Base-by-base conservation (phyloP, 2,888 invertebrate genomes). In the Nysson spinosus region DNA sequence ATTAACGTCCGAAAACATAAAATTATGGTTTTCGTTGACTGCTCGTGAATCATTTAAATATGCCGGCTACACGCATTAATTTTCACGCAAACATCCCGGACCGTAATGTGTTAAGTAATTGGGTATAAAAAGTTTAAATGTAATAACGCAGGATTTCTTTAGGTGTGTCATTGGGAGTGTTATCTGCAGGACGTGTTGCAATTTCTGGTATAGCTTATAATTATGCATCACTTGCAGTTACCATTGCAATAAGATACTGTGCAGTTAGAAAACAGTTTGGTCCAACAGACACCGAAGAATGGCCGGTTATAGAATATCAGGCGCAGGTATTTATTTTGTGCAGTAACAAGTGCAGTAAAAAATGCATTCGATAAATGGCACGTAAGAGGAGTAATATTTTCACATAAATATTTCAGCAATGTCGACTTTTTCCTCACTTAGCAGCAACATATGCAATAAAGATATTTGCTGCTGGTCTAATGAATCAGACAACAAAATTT, bases 281-380 rank as follows among this genome's bases (percentile, higher is more conserved):
- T 0, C 93, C 95, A 0, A 90, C 92, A 2, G 89, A 90, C 7
- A 85, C 88, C 1, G 90, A 91, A 51, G 98, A 98, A 86, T 90
- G 92, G 65, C 93, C 97, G 0, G 94, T 98, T 0, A 87, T 98
- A 72, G 97, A 98, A 84, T 98, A 98, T 85, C 98, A 96, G 85
- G 91, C 95, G 32, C 96, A 96, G 88, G 93, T 93, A 85, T 24
- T 39, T 43, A 56, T 42, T 14, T 7, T n/a, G n/a, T n/a, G n/a
- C n/a, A n/a, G n/a, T n/a, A n/a, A n/a, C n/a, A n/a, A n/a, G n/a
- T n/a, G n/a, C n/a, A n/a, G n/a, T n/a, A n/a, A n/a, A n/a, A n/a
- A n/a, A n/a, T n/a, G n/a, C n/a, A n/a, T n/a, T n/a, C n/a, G n/a
- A n/a, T n/a, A n/a, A n/a, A n/a, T n/a, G n/a, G n/a, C n/a, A n/a